Base-by-base conservation (phyloP, 2,797 vertebrate genomes). In the Psittacula derbiana region DNA sequence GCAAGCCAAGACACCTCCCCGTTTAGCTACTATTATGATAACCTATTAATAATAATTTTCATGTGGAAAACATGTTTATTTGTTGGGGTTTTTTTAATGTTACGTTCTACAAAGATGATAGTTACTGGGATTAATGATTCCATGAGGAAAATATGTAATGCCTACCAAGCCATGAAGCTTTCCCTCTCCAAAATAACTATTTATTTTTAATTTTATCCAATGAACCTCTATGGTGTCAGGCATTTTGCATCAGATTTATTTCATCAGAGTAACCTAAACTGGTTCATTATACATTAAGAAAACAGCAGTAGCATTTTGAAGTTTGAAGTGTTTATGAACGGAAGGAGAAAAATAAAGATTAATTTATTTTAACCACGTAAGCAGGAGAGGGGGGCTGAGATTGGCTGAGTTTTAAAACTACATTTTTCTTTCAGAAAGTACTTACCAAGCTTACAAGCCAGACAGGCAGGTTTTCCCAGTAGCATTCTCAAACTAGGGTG, bases 401-500 rank as follows among this genome's bases (percentile, higher is more conserved):
- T 31, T 61, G 66, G 81, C 89, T 49, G 55, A 80, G 86, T 88
- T 16, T 95, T 96, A 92, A 80, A 83, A 83, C 49, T 16, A 30
- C 81, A 76, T 96, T 95, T 96, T 95, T 86, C 76, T 92, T 93
- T 71, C 94, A 86, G 76, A 78, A 94, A 84, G 76, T 50, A 88
- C 92, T 92, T 91, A 89, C 81, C 2, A 58, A 93, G 89, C 93
- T 91, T 71, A 76, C 31, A 65, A 98, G 97, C 97, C 80, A 97
- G 98, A 97, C 85, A 5, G 97, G 97, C 98, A 98, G 98, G 98
- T 98, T 98, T 96, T 97, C 97, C 97, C 97, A 92, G 98, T 92
- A 96, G 83, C 94, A 25, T 96, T 96, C 96, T 97, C 97, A 97
- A 97, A 91, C 93, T n/a, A 83, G 96, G 97, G 97, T 97, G 96